Conservation (phyloP, 2,888 invertebrate genomes). For the Portevinia maculata region DNA sequence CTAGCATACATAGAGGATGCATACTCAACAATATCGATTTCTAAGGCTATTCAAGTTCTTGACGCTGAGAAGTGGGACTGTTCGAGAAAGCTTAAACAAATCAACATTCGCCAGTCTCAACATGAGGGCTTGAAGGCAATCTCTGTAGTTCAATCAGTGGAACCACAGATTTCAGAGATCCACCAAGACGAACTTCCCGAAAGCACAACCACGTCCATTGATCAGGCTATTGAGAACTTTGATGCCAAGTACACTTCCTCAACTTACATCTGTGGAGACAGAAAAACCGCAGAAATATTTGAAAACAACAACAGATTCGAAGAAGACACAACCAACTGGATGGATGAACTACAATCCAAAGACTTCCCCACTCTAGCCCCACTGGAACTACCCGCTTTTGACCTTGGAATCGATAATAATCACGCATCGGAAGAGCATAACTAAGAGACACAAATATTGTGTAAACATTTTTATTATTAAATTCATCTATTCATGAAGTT, state of each 20-base stretch:
- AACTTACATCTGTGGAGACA: conserved; percentile 3
- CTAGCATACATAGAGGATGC: conserved; percentile 80
- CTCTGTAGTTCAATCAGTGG: conserved; percentile 76
- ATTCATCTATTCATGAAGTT: conserved; percentile 14
- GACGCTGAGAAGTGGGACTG: conserved; percentile 80
- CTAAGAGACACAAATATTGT: conserved; percentile 14
- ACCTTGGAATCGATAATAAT: conserved; percentile 76
- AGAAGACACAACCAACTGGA: conserved; percentile 40
- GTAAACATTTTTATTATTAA: conserved; percentile 37
- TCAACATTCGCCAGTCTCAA: conserved; percentile 79
- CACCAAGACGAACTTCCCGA: conserved; percentile 70
- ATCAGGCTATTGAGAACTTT: conserved; percentile 80
- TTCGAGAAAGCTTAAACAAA: conserved; percentile 79
- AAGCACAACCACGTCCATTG: conserved; percentile 78
- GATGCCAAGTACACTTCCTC: conserved; percentile 78
- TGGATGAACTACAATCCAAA: conserved; percentile 60
- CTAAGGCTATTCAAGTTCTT: conserved; percentile 79
- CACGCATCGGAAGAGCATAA: conserved; percentile 39
- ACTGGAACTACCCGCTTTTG: conserved; percentile 80
- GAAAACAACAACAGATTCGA: conserved; percentile 11
- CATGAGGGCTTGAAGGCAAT: conserved; percentile 78
- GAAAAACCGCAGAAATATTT: neutral
- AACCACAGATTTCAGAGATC: conserved; percentile 5
- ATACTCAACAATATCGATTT: conserved; percentile 78
- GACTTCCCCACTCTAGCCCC: conserved; percentile 80